Base-by-base conservation (phyloP, 2,113 vertebrate species). In the Ciconia boyciana region DNA sequence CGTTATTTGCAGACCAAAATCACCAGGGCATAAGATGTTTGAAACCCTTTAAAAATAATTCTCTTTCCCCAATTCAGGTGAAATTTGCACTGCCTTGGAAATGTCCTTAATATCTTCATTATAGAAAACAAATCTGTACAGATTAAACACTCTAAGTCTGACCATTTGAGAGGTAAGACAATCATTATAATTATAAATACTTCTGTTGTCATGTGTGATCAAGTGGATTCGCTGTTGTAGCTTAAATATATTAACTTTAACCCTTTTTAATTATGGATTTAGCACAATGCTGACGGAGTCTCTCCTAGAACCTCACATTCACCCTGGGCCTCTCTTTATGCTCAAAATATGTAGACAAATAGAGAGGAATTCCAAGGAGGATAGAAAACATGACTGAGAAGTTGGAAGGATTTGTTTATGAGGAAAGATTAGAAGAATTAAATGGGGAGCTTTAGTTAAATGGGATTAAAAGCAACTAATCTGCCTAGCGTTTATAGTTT, bases 221-320 rank as follows among this genome's bases (percentile, higher is more conserved):
- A 97, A 95, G 94, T 96, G 91, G 81, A 80, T 94, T 95, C 2
- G 2, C 89, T 91, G 89, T 91, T 93, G 93, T 93, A 83, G 62
- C 70, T 94, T 95, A 95, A 96, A 94, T 95, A 95, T 94, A 94
- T 96, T 97, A 96, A 97, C 91, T 96, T 94, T 94, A 95, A 97
- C 93, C 89, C 93, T 91, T 95, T 96, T 94, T 96, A 95, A 94
- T 95, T 97, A 95, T 13, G 11, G 84, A 97, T 96, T 94, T 94
- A 95, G 60, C 94, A 91, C 91, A 96, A 81, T 83, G 89, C 78
- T 86, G 82, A 83, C 2, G 0, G 87, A 91, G 83, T 87, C 69
- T 51, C 82, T 94, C 60, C 87, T 93, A 82, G 84, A 95, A 95
- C 87, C 62, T 74, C 1, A 16, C 87, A 91, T 94, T 95, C 96